phyloP scores from a whole-genome alignment of 2,888 invertebrate species.

The Imbricaverruca yamaguchii region DNA sequence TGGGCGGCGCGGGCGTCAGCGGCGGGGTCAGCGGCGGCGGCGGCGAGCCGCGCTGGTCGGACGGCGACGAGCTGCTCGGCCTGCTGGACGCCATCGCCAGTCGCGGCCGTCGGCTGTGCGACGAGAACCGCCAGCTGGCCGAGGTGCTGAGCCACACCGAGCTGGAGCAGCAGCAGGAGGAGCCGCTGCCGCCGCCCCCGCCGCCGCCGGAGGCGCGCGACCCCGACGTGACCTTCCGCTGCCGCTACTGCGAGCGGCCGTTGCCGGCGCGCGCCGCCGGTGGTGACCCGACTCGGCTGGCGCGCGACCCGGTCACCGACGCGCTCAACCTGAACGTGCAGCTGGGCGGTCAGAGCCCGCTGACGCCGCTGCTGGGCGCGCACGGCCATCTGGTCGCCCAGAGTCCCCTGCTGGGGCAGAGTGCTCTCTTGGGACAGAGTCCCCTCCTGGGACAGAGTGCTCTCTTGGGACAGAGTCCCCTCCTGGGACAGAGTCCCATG shows the following conservation, averaged over 20 bases:
- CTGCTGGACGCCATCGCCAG: background rate
- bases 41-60: background rate
- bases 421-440: background rate
- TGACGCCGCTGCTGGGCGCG: background rate
- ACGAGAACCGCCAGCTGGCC: background rate
- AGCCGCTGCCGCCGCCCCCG: background rate
- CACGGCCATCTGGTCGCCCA: background rate
- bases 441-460: background rate
- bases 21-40: background rate
- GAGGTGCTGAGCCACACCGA: conserved; percentile 1
- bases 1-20: background rate
- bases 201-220: background rate
- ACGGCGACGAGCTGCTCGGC: conserved; percentile 4
- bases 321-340: conserved; percentile 8
- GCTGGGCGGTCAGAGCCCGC: background rate
- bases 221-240: background rate
- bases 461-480: too few relatives aligned
- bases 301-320: background rate
- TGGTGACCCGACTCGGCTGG: too few relatives aligned
- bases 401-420: background rate
- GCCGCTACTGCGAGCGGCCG: background rate
- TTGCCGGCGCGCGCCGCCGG: background rate
- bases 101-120: background rate
- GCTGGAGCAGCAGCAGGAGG: background rate
- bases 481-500: background rate